Evolutionary conservation across 2,113 vertebrate genomes (phyloP).

Genomic region (Myanophis thanlyinensis): DNA sequence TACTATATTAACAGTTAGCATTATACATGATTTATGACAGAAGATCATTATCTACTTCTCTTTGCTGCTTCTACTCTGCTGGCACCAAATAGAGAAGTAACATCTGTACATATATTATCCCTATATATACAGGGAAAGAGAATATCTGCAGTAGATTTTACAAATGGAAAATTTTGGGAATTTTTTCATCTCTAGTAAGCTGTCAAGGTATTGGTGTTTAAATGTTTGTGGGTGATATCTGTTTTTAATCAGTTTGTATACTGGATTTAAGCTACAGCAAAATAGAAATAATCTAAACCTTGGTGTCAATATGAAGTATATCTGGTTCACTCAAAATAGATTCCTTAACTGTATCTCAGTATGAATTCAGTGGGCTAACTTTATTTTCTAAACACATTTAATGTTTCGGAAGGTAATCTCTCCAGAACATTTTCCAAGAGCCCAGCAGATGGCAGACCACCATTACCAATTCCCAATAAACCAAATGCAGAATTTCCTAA

Average conservation of each 20-base stretch:
- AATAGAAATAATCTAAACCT: neutral
- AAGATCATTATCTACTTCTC: neutral
- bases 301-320: neutral
- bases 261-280: neutral
- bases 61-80: neutral
- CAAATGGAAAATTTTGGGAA: neutral
- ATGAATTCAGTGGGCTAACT: neutral
- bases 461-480: conserved; percentile 60
- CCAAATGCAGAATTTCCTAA: conserved; percentile 37
- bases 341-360: neutral
- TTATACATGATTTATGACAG: neutral
- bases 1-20: neutral
- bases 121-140: neutral
- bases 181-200: neutral
- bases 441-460: conserved; percentile 58
- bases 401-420: conserved; percentile 34
- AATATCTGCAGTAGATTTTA: neutral
- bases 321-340: neutral
- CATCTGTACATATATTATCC: neutral
- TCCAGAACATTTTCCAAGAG: conserved; percentile 65
- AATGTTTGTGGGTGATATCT: neutral
- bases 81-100: neutral
- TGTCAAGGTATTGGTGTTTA: neutral
- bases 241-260: neutral
- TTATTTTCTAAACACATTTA: conserved; percentile 21